phyloP scores from a whole-genome alignment of 2,888 invertebrate genomes.

The Thera obeliscata region DNA sequence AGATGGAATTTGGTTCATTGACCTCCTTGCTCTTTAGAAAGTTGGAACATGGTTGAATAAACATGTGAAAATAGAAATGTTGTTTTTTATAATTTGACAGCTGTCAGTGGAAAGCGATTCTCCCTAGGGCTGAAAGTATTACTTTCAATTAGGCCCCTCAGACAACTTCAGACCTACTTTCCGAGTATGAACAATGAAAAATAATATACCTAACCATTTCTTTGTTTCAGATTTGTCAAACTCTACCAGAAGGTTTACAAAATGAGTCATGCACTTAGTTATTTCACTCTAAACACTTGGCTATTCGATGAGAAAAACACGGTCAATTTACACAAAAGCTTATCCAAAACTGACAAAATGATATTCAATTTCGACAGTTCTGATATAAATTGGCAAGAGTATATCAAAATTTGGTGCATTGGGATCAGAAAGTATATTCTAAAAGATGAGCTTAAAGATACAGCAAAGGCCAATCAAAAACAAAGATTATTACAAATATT shows the following conservation, averaged over 20 bases:
- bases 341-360: constrained; percentile 35
- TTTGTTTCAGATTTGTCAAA: constrained; percentile 35
- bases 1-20: too few relatives aligned
- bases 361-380: constrained; percentile 41
- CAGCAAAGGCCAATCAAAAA: neutral
- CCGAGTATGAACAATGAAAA: too few relatives aligned
- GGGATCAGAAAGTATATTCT: constrained; percentile 35
- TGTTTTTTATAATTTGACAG: too few relatives aligned
- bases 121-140: too few relatives aligned
- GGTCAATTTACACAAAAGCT: constrained; percentile 14
- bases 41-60: too few relatives aligned
- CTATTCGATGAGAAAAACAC: constrained; percentile 31
- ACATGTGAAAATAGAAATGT: too few relatives aligned
- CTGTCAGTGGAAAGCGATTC: too few relatives aligned
- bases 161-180: too few relatives aligned
- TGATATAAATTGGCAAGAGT: constrained; percentile 30
- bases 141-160: too few relatives aligned
- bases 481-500: neutral
- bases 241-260: constrained; percentile 35
- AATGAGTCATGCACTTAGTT: constrained; percentile 12
- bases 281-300: constrained; percentile 32
- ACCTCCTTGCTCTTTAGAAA: too few relatives aligned
- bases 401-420: constrained; percentile 20
- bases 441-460: constrained; percentile 33
- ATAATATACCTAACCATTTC: too few relatives aligned